Conservation (phyloP, 2,113 vertebrate species). For the Aegithalos caudatus region DNA sequence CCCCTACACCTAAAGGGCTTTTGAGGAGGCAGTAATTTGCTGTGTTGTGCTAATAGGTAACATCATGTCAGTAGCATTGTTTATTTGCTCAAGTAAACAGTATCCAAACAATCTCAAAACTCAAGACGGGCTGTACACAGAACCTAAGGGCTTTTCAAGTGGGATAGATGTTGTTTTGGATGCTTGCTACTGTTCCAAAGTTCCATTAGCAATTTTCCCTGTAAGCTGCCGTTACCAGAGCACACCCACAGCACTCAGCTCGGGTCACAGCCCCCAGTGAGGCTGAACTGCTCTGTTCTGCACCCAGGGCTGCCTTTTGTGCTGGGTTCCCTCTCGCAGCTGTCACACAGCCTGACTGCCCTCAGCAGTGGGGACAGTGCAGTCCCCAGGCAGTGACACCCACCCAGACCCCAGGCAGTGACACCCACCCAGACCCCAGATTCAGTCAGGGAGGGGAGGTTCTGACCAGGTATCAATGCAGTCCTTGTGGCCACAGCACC, state of each 20-base stretch:
- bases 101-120: not conserved
- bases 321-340: not conserved
- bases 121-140: not conserved
- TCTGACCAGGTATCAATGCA: not conserved
- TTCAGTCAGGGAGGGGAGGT: not conserved
- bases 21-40: not conserved
- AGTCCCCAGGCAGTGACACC: not conserved
- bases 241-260: not conserved
- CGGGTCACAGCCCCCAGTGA: fast-evolving
- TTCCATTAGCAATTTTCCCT: not conserved
- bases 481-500: not conserved
- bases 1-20: not conserved
- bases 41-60: not conserved
- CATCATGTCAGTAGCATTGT: not conserved
- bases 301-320: not conserved
- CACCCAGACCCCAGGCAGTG: fast-evolving
- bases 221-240: not conserved
- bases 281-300: not conserved
- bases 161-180: not conserved
- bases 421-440: fast-evolving
- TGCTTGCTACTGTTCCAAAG: not conserved
- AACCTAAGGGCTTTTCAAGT: not conserved
- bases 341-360: not conserved
- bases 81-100: not conserved
- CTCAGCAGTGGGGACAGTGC: fast-evolving